Percentiles rank a stretch among this genome's conserved stretches.
phyloP scores from a whole-genome alignment of 2,888 invertebrate species.

The Troides oblongomaculatus region DNA sequence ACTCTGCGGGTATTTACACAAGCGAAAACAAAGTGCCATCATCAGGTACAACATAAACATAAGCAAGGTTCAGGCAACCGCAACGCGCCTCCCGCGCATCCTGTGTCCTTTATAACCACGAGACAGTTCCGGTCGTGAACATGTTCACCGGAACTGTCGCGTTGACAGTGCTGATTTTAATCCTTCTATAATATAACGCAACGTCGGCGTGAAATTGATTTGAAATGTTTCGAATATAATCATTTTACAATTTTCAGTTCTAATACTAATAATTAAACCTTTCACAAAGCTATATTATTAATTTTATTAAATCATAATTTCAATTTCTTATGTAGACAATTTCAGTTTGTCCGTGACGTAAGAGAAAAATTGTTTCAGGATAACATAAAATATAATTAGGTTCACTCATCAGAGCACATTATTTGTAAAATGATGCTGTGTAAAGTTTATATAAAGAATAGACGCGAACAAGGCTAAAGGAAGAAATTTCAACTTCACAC shows the following conservation, averaged over 20 bases:
- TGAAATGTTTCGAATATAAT: too few species aligned
- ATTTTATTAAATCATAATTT: too few species aligned
- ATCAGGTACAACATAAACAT: conserved; percentile 41
- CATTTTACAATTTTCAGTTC: too few species aligned
- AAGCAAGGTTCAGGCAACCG: conserved; percentile 15
- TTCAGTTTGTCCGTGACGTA: too few species aligned
- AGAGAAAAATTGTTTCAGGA: too few species aligned
- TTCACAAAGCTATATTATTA: too few species aligned
- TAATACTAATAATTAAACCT: too few species aligned
- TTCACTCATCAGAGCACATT: neutral
- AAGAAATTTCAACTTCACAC: neutral
- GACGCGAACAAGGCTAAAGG: neutral
- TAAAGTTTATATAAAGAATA: neutral
- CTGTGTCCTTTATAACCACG: neutral
- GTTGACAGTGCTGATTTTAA: conserved; percentile 14
- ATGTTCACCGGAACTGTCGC: conserved; percentile 11
- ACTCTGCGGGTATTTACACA: conserved; percentile 35
- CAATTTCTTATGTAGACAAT: too few species aligned
- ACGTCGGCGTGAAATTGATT: too few species aligned
- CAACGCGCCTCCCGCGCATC: neutral
- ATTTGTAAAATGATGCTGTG: neutral
- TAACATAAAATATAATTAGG: neutral
- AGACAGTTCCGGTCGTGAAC: conserved; percentile 2
- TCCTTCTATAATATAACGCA: neutral
- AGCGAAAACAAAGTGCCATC: conserved; percentile 41